Evolutionary conservation across 2,113 vertebrate species (phyloP), one percentile per base, ranked within the genome.

Genomic region (Jacana jacana): DNA sequence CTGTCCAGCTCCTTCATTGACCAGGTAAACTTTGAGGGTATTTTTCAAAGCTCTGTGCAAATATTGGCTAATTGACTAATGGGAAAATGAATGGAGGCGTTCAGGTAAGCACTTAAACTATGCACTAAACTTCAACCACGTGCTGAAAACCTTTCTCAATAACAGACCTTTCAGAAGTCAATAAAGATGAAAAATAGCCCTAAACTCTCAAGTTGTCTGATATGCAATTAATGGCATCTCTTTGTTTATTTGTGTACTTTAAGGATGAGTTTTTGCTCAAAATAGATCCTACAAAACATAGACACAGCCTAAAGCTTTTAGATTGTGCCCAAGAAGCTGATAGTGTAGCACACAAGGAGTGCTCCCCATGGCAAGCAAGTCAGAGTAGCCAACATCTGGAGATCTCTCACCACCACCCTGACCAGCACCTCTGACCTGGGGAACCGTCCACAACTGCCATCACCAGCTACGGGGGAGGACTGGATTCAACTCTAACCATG

Each of bases 251-350:
- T 72, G 42, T 66, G 48, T 37, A 35, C 72, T 81, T 86, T 55
- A 63, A 81, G 58, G 16, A 35, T 9, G 18, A 12, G 4, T n/a
- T 39, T 60, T 70, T 55, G 20, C 19, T 69, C 7, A 46, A 52
- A 82, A 51, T 19, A 25, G 0, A 0, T 19, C 13, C 11, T 40
- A 31, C 5, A 19, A 68, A 72, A 86, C 9, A 31, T 1, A 78
- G 60, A 35, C 37, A 49, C 39, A 58, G 15, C 27, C 69, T 24
- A 24, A 37, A 60, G 18, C n/a, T 46, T 85, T 37, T 60, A 37
- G 44, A 8, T 11, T 7, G 24, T 24, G 22, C 69, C 44, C 52
- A n/a, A 71, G 65, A 61, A 61, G 48, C 46, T 77, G 70, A 23
- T 10, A 71, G 37, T 18, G 30, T 23, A 39, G 69, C 1, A 1